Evolutionary conservation across 2,888 invertebrate genomes (phyloP).

Genomic region (Andrena hattorfiana): DNA sequence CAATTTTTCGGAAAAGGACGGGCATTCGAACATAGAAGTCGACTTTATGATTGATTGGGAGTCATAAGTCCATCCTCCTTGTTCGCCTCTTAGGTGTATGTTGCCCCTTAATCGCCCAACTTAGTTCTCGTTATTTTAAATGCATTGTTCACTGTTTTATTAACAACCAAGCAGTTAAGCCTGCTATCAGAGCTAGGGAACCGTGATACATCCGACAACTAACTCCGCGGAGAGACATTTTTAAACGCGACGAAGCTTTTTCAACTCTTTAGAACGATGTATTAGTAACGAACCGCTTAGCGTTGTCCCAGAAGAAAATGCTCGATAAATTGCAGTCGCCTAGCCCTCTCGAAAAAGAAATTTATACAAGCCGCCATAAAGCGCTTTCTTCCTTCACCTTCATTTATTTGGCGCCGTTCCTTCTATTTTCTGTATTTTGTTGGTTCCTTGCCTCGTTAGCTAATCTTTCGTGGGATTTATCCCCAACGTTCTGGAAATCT

Average conservation of each 20-base stretch:
- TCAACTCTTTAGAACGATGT: conserved; percentile 4
- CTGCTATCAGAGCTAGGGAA: conserved; percentile 48
- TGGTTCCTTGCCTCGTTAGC: conserved; percentile 13
- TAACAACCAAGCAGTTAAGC: conserved; percentile 34
- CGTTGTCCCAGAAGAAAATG: conserved; percentile 28
- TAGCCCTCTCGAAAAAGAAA: conserved; percentile 45
- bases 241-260: conserved; percentile 36
- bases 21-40: too few species aligned
- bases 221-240: conserved; percentile 47
- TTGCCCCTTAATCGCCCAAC: conserved; percentile 14
- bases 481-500: conserved; percentile 24
- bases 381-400: conserved; percentile 48
- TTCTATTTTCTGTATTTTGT: conserved; percentile 9
- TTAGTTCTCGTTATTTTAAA: neutral
- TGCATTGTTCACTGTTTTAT: conserved; percentile 12
- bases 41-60: too few species aligned
- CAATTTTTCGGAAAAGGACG: too few species aligned
- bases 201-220: conserved; percentile 30
- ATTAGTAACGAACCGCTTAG: neutral
- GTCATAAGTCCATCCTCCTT: neutral
- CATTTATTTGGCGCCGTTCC: conserved; percentile 29
- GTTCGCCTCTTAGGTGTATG: neutral
- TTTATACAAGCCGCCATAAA: conserved; percentile 60
- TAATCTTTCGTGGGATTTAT: conserved; percentile 48
- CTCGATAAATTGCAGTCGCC: conserved; percentile 54